Percentiles rank a stretch among this genome's conserved stretches.
phyloP scores from a whole-genome alignment of 2,797 vertebrate species.

The Danio tinwini region DNA sequence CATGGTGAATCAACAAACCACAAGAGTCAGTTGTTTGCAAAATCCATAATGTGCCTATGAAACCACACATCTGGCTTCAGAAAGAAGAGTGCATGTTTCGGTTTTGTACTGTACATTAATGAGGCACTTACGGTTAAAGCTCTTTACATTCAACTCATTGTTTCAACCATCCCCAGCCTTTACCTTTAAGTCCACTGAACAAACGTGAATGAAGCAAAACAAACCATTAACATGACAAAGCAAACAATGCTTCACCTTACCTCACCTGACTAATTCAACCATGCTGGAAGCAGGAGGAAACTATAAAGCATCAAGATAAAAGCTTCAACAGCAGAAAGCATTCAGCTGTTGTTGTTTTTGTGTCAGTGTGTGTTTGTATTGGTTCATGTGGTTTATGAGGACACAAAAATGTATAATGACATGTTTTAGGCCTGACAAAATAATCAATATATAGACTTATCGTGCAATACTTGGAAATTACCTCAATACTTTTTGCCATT shows the following conservation, averaged over 20 bases:
- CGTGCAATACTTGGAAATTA: too few relatives aligned
- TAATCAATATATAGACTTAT: too few relatives aligned
- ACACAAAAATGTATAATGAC: too few relatives aligned
- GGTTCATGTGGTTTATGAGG: too few relatives aligned
- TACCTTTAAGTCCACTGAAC: background rate
- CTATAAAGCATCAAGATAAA: slow-evolving; percentile 13
- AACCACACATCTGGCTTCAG: background rate
- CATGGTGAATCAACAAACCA: background rate
- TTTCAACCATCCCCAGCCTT: background rate
- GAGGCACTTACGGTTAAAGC: background rate
- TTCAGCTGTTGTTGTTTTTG: background rate
- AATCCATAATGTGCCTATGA: background rate
- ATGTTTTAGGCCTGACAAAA: too few relatives aligned
- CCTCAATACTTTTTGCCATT: too few relatives aligned
- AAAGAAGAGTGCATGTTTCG: background rate
- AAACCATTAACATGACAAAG: background rate
- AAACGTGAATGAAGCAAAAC: background rate
- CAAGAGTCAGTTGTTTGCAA: background rate
- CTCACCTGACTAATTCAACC: background rate
- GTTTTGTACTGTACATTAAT: background rate
- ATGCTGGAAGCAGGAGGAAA: background rate
- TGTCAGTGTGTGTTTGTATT: too few relatives aligned
- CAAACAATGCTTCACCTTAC: background rate
- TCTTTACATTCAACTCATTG: background rate
- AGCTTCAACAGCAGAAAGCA: background rate